These are phyloP conservation scores for Notarius lentiginosus DNA, from an alignment of 2,113 vertebrate species.

Conservation along the genomic window DNA sequence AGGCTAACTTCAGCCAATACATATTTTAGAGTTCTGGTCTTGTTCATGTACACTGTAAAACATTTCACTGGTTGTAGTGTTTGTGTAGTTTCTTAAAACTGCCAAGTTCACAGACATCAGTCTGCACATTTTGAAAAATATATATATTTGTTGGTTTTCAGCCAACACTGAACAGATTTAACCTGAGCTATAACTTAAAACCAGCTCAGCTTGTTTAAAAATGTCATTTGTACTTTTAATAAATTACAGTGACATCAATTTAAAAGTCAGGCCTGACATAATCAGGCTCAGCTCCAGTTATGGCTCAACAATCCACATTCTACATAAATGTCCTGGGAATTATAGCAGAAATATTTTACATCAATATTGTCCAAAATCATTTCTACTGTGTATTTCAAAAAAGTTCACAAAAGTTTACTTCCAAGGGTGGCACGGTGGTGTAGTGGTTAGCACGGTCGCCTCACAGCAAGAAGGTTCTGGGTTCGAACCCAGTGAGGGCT, in stretches of 20 bases:
- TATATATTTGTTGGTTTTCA: background rate
- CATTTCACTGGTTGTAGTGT: background rate
- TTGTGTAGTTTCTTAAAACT: background rate
- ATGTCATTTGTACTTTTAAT: background rate
- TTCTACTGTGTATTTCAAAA: background rate
- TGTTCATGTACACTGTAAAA: background rate
- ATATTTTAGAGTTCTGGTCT: slow-evolving; percentile 24
- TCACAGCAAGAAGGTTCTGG: too few relatives aligned
- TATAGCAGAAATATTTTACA: background rate
- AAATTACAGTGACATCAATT: background rate
- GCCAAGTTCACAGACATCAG: background rate
- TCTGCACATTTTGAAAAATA: background rate
- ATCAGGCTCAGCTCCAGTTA: background rate
- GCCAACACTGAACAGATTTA: background rate
- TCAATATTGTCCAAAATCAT: background rate
- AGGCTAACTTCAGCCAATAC: slow-evolving; percentile 21
- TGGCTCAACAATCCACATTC: background rate
- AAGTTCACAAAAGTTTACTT: too few relatives aligned
- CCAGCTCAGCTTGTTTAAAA: background rate
- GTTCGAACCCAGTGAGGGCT: too few relatives aligned
- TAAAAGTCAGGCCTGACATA: background rate
- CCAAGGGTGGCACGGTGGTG: too few relatives aligned
- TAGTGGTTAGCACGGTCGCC: too few relatives aligned
- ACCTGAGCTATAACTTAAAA: background rate
- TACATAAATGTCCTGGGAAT: background rate